A percentile compares a stretch with the other conserved stretches of the same genome.
phyloP scores from a whole-genome alignment of 2,113 vertebrate genomes.

The Crotalus viridis region DNA sequence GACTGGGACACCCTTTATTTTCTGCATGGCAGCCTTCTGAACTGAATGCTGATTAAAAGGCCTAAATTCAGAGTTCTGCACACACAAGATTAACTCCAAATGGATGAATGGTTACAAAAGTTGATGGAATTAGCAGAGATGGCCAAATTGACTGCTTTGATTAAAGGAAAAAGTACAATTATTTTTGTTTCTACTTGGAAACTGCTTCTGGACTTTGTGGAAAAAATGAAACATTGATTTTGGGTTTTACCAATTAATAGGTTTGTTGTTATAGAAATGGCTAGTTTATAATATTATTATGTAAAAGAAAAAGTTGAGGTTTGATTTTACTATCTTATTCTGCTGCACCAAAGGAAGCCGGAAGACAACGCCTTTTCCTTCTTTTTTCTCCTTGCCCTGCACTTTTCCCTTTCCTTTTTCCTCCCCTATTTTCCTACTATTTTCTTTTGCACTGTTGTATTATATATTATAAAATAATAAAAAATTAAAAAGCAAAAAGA shows the following conservation, averaged over 20 bases:
- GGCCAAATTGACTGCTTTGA: neutral
- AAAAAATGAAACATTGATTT: neutral
- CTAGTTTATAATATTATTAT: neutral
- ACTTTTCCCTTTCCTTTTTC: neutral
- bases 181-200: neutral
- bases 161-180: neutral
- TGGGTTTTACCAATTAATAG: neutral
- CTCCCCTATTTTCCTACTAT: neutral
- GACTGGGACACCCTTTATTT: neutral
- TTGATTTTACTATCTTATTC: neutral
- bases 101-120: neutral
- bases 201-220: neutral
- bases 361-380: neutral
- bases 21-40: neutral
- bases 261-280: neutral
- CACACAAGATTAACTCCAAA: slow-evolving; percentile 4
- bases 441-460: neutral
- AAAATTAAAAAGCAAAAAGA: neutral
- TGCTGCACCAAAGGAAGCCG: neutral
- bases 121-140: neutral
- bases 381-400: neutral
- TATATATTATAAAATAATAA: neutral
- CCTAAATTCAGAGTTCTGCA: neutral
- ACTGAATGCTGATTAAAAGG: neutral
- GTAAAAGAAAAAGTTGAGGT: neutral